A percentile compares a stretch with the other conserved stretches of the same genome.
Conservation (phyloP, 2,113 vertebrate genomes). For the Genyomyrus donnyi region DNA sequence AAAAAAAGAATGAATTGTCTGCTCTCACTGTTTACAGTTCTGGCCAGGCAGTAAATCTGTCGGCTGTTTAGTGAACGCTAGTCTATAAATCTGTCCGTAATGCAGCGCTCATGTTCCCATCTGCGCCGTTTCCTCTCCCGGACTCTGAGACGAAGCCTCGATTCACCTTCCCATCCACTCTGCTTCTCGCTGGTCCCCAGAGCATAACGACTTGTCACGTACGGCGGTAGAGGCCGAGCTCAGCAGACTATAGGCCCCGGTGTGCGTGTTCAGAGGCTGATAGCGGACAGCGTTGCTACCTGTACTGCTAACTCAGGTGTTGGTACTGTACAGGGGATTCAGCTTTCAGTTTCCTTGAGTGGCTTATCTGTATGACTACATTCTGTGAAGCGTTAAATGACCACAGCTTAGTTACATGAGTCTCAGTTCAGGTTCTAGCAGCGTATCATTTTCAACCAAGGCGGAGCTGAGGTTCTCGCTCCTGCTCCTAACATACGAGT, state of each 20-base stretch:
- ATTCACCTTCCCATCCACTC: background rate
- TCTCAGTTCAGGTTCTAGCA: background rate
- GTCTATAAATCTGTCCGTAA: background rate
- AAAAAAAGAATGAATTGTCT: background rate
- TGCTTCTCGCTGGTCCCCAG: background rate
- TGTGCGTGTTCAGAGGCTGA: background rate
- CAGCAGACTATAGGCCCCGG: background rate
- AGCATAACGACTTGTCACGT: background rate
- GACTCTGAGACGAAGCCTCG: background rate
- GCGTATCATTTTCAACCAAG: background rate
- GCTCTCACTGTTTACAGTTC: background rate
- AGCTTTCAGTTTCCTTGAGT: background rate
- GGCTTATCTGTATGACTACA: background rate
- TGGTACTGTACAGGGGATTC: background rate
- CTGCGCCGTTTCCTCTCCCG: background rate
- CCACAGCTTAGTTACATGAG: background rate
- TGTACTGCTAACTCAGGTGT: background rate
- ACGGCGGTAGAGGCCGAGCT: background rate
- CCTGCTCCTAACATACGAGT: background rate
- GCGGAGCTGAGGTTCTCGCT: background rate
- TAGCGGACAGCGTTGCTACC: background rate
- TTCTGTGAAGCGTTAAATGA: background rate
- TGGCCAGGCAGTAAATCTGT: background rate
- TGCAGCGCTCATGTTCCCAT: background rate
- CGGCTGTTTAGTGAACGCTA: background rate